Base-by-base conservation (phyloP, 2,888 invertebrate species). In the Cerastoderma edule region DNA sequence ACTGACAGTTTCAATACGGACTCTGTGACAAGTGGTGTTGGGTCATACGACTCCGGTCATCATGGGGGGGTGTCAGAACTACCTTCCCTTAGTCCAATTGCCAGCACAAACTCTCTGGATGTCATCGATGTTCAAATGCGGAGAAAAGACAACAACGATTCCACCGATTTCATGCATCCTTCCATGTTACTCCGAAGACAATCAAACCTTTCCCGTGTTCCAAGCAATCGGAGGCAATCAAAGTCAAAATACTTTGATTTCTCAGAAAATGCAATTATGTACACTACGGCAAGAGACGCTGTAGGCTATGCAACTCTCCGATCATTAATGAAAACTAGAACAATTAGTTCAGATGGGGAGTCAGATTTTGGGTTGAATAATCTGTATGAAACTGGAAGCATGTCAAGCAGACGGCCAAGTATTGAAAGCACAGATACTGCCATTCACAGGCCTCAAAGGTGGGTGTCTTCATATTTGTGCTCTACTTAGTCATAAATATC, bases 71-170 rank as follows among this genome's bases (percentile, higher is more conserved):
- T 67, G 8, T 72, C 74, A 2, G 87, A 87, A 30, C 77, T 82
- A 16, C 72, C 81, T 8, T 96, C 63, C 6, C 94, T 98, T 32
- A 97, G 97, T 93, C 97, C 97, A 0, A 97, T 97, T 90, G 96
- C 97, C 27, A 97, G 97, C 92, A 95, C 96, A 82, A 96, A 87
- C 96, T 78, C 93, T 87, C 27, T 89, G 39, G 86, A 86, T 24
- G 53, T 44, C 33, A 32, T 64, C 16, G 82, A 82, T 39, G 69
- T 77, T 30, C 72, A 78, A 53, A 66, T 76, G 50, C 46, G 74
- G 30, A 68, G 54, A 32, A 79, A 78, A 69, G 69, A 74, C 5
- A 79, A 73, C 4, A 67, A 56, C 27, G 83, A 92, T 83, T 66
- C 88, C 85, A 72, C 80, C 82, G 87, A 88, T 50, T 54, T 93